Conservation (phyloP, 2,888 invertebrate species). For the Tetropium fuscum region DNA sequence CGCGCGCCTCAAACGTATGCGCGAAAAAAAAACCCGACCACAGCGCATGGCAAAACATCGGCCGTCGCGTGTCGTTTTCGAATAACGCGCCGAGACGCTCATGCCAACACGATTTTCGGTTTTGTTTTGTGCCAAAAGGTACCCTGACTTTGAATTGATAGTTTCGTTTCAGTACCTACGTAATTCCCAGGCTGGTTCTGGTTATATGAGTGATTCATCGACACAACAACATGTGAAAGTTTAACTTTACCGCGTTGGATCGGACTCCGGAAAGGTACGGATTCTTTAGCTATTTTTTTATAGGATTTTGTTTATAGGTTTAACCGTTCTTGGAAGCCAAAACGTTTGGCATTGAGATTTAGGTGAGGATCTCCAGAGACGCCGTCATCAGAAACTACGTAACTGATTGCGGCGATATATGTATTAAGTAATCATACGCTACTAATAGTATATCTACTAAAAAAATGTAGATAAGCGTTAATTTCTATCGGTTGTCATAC, state of each 20-base stretch:
- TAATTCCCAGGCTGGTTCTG: constrained; percentile 43
- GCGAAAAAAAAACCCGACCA: constrained; percentile 29
- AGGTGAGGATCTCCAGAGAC: constrained; percentile 22
- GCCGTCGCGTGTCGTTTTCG: constrained; percentile 23
- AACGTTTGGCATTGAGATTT: constrained; percentile 31
- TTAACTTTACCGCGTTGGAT: constrained; percentile 35
- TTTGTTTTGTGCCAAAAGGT: constrained; percentile 16
- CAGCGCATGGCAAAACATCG: constrained; percentile 27
- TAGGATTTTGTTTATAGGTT: constrained; percentile 28
- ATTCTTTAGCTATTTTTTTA: constrained; percentile 33
- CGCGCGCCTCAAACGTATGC: constrained; percentile 27
- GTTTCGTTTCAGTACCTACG: constrained; percentile 27
- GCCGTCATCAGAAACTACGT: neutral
- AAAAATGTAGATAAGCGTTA: too few species aligned
- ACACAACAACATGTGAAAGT: constrained; percentile 53
- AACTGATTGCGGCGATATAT: neutral
- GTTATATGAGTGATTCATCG: constrained; percentile 53
- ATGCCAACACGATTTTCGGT: constrained; percentile 5
- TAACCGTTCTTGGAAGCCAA: constrained; percentile 22
- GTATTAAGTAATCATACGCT: too few species aligned
- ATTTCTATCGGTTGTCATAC: too few species aligned
- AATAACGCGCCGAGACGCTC: constrained; percentile 28
- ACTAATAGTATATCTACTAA: too few species aligned
- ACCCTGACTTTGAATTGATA: neutral
- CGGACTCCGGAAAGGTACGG: constrained; percentile 42